Conservation (phyloP, 2,888 invertebrate species). For the Anoncus sp. region DNA sequence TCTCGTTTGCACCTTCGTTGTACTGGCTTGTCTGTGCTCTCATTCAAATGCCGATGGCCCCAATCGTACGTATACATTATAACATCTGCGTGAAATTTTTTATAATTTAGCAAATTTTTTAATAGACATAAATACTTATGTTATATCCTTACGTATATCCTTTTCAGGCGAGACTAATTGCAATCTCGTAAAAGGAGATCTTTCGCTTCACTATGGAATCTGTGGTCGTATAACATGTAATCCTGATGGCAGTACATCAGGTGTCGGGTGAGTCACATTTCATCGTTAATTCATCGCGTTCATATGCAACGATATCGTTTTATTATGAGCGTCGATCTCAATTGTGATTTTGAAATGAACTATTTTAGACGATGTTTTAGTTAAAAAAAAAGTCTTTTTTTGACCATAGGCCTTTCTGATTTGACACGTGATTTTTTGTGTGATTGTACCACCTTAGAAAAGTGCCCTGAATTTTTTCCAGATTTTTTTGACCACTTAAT, state of each 20-base stretch:
- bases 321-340: too few species aligned
- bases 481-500: too few species aligned
- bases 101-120: not conserved
- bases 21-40: slow-evolving; percentile 19
- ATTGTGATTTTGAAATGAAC: too few species aligned
- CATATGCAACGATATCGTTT: too few species aligned
- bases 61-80: not conserved
- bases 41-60: slow-evolving; percentile 18
- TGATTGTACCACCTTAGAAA: too few species aligned
- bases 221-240: slow-evolving; percentile 14
- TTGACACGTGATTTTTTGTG: too few species aligned
- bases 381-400: too few species aligned
- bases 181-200: slow-evolving; percentile 16
- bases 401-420: too few species aligned
- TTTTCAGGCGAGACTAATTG: slow-evolving; percentile 12
- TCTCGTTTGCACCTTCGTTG: slow-evolving; percentile 17
- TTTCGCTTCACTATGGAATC: slow-evolving; percentile 20
- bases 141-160: not conserved
- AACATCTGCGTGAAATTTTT: not conserved
- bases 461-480: too few species aligned
- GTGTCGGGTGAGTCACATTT: slow-evolving; percentile 9
- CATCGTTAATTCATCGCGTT: too few species aligned
- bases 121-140: not conserved
- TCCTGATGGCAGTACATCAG: not conserved
- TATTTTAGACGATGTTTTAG: too few species aligned